phyloP scores from a whole-genome alignment of 2,888 invertebrate genomes.

The Synanthedon andrenaeformis region DNA sequence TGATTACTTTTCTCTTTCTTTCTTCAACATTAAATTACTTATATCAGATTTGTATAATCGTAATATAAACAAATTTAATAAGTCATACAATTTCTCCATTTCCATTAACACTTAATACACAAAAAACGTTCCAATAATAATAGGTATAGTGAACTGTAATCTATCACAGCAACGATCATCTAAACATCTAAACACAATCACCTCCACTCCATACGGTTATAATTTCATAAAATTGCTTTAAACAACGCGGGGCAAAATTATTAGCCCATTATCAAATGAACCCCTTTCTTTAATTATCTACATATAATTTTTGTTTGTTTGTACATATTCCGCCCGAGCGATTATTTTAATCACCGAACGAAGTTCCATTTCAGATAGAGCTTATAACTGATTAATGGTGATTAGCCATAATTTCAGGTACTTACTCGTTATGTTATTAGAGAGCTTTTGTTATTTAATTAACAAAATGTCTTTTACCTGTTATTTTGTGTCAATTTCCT shows the following conservation, averaged over 20 bases:
- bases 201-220: slow-evolving; percentile 41
- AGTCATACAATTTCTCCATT: too few relatives aligned
- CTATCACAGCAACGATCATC: slow-evolving; percentile 40
- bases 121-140: too few relatives aligned
- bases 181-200: slow-evolving; percentile 42
- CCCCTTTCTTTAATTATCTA: slow-evolving; percentile 67
- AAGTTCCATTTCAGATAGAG: slow-evolving; percentile 42
- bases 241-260: slow-evolving; percentile 48
- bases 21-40: too few relatives aligned
- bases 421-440: slow-evolving; percentile 44
- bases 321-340: slow-evolving; percentile 40
- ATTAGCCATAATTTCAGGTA: slow-evolving; percentile 54
- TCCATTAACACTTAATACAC: too few relatives aligned
- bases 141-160: slow-evolving; percentile 15
- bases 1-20: too few relatives aligned
- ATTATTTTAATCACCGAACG: slow-evolving; percentile 52
- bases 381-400: slow-evolving; percentile 42
- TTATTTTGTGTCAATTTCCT: not conserved
- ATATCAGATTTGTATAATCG: too few relatives aligned
- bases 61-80: too few relatives aligned
- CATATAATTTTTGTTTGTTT: slow-evolving; percentile 62
- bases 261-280: slow-evolving; percentile 58
- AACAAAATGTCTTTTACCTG: not conserved
- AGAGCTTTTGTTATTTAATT: slow-evolving; percentile 35
- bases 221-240: slow-evolving; percentile 60